Conservation (phyloP, 2,888 invertebrate genomes). For the Sesia apiformis region DNA sequence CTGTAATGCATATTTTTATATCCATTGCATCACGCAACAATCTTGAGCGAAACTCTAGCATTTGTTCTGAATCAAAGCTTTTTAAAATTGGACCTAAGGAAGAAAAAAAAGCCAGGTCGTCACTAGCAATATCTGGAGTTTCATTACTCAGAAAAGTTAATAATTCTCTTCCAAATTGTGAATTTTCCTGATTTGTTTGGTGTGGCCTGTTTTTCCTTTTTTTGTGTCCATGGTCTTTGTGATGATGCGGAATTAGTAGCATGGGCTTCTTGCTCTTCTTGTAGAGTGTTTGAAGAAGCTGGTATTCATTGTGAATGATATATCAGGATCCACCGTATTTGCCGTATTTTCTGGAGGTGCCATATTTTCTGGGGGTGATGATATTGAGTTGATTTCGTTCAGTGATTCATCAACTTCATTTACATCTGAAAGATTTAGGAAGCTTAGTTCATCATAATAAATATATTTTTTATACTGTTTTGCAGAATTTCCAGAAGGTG, state of each 20-base stretch:
- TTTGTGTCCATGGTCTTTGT: constrained; percentile 12
- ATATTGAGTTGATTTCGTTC: too few species aligned
- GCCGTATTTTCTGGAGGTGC: too few species aligned
- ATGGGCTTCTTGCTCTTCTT: too few species aligned
- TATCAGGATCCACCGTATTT: too few species aligned
- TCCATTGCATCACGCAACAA: constrained; percentile 13
- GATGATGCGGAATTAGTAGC: constrained; percentile 10
- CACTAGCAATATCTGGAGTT: constrained; percentile 14
- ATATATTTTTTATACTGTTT: too few species aligned
- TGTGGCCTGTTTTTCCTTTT: constrained; percentile 8
- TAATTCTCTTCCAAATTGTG: constrained; percentile 12
- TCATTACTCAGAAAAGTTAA: constrained; percentile 15
- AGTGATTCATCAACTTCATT: too few species aligned
- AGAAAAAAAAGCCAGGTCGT: constrained; percentile 16
- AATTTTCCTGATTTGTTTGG: constrained; percentile 4
- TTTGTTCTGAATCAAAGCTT: constrained; percentile 15
- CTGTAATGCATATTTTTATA: constrained; percentile 9
- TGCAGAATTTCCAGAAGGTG: too few species aligned
- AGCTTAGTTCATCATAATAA: too few species aligned
- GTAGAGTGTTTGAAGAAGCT: too few species aligned
- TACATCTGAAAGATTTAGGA: too few species aligned
- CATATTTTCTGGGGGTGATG: too few species aligned
- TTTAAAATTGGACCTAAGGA: constrained; percentile 16
- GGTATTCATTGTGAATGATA: constrained; percentile 14
- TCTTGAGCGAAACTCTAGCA: constrained; percentile 18